These are phyloP conservation scores for Cacoxenus indagator DNA, from an alignment of 2,888 invertebrate genomes.

Conservation along the genomic window DNA sequence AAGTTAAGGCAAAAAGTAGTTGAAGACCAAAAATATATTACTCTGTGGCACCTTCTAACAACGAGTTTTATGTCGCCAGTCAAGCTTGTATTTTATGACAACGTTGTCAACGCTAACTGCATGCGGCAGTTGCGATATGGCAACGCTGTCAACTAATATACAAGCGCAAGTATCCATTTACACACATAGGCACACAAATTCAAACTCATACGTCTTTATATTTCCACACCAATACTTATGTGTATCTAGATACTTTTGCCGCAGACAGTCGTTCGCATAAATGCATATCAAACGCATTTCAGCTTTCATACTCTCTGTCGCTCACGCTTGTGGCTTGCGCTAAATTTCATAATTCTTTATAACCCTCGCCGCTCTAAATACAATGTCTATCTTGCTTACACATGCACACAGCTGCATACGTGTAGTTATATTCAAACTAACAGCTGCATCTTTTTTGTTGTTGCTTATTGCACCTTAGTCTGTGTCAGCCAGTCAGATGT, in stretches of 20 bases:
- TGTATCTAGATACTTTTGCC: too few species aligned
- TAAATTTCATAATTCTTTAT: slow-evolving; percentile 59
- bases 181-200: not conserved
- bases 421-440: not conserved
- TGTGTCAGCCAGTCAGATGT: slow-evolving; percentile 50
- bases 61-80: not conserved
- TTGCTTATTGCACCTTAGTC: not conserved
- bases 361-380: slow-evolving; percentile 18
- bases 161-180: not conserved
- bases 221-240: too few species aligned
- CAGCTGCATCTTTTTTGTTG: not conserved
- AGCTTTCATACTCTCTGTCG: slow-evolving; percentile 11
- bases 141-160: slow-evolving; percentile 41
- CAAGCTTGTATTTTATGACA: slow-evolving; percentile 8
- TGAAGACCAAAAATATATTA: not conserved
- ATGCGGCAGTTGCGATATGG: slow-evolving; percentile 59
- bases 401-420: not conserved
- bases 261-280: not conserved
- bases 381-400: slow-evolving; percentile 12
- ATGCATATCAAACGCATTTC: slow-evolving; percentile 20
- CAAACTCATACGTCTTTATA: too few species aligned
- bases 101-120: slow-evolving; percentile 30
- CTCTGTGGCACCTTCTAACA: too few species aligned
- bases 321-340: slow-evolving; percentile 49
- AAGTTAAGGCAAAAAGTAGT: not conserved